Conservation (phyloP, 2,888 invertebrate genomes). For the Tolmerus cingulatus region DNA sequence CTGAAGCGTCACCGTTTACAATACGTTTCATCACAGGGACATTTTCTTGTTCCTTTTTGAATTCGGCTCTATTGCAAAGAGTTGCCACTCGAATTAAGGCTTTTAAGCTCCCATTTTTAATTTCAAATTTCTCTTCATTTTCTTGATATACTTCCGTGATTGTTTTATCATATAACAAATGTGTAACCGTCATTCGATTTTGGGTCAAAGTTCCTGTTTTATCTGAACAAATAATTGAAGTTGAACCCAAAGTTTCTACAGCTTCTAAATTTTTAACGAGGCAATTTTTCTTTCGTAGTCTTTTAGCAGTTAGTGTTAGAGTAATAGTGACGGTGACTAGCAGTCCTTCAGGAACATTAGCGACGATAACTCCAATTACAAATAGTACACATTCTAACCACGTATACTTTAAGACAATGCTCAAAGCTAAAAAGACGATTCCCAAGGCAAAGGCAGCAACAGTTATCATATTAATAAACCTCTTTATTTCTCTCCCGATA, state of each 20-base stretch:
- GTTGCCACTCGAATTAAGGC: conserved; percentile 89
- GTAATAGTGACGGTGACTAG: conserved; percentile 96
- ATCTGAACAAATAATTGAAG: conserved; percentile 97
- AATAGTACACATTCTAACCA: conserved; percentile 98
- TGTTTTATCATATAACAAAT: conserved; percentile 97
- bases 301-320: conserved; percentile 92
- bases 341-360: conserved; percentile 96
- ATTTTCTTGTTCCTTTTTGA: conserved; percentile 88
- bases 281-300: conserved; percentile 97
- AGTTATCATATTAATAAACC: conserved; percentile 95
- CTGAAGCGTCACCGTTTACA: conserved; percentile 89
- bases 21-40: conserved; percentile 87
- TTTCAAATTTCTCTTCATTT: not conserved
- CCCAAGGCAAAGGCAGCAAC: conserved; percentile 89
- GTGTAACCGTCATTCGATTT: conserved; percentile 97
- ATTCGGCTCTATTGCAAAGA: conserved; percentile 95
- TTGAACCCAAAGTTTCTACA: conserved; percentile 95
- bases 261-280: conserved; percentile 97
- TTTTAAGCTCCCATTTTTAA: conserved; percentile 74
- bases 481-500: conserved; percentile 95
- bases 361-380: conserved; percentile 96
- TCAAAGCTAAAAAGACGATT: conserved; percentile 92
- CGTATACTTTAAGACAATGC: conserved; percentile 92
- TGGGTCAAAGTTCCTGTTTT: conserved; percentile 97
- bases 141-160: conserved; percentile 88